A percentile compares a stretch with the other conserved stretches of the same genome.
Evolutionary conservation across 35 echinoderm and acorn worm genomes (phyloP).

Genomic region (Lytechinus pictus): DNA sequence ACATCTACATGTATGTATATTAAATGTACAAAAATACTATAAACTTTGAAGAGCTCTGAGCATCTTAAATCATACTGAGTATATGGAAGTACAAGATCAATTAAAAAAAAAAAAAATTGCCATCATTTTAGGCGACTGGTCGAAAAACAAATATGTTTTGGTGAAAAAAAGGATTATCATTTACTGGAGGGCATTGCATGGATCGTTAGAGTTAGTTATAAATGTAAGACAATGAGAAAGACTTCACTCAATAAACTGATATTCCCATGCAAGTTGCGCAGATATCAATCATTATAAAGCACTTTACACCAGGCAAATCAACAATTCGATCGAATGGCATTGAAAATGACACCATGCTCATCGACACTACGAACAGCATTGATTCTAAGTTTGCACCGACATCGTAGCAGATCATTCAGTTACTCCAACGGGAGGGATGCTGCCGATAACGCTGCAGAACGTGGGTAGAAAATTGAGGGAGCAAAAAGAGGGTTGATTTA

Average conservation of each 20-base stretch:
- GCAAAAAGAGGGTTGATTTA: constrained; percentile 45
- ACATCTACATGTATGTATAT: too few species aligned
- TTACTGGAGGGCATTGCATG: too few species aligned
- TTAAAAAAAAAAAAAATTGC: too few species aligned
- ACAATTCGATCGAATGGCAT: background rate
- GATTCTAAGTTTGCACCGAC: background rate
- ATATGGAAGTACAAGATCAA: too few species aligned
- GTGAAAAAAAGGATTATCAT: too few species aligned
- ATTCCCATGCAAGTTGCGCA: background rate
- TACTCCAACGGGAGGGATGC: background rate
- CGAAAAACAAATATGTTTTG: too few species aligned
- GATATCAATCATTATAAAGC: background rate
- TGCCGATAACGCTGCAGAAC: background rate
- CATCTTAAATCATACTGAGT: too few species aligned
- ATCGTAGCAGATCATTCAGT: constrained; percentile 26
- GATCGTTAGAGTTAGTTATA: too few species aligned
- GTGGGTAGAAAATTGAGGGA: constrained; percentile 31
- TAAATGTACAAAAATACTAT: too few species aligned
- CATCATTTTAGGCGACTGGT: too few species aligned
- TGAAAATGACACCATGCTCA: background rate
- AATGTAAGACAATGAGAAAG: too few species aligned
- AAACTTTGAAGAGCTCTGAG: too few species aligned
- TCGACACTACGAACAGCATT: background rate
- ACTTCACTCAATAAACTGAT: background rate
- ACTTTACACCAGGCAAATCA: background rate